Conservation (phyloP, 2,888 invertebrate species). For the Clostera curtula region DNA sequence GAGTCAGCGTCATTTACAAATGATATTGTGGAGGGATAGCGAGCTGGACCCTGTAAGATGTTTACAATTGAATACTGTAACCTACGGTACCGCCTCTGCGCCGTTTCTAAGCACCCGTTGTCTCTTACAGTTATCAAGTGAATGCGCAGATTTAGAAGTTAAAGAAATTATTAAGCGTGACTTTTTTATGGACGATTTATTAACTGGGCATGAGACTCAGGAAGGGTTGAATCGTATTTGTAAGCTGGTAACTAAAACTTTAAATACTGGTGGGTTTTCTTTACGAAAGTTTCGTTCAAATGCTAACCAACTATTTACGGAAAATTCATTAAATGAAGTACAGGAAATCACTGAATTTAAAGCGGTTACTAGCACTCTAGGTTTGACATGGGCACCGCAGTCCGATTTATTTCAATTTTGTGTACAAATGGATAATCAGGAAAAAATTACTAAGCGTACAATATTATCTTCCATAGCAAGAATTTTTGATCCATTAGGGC, state of each 20-base stretch:
- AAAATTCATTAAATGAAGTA: background rate
- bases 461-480: conserved; percentile 1
- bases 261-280: conserved; percentile 1
- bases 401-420: background rate
- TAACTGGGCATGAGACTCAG: background rate
- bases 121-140: conserved; percentile 2
- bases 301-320: background rate
- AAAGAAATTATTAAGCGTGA: background rate
- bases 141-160: background rate
- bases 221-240: background rate
- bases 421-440: background rate
- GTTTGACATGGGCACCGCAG: background rate
- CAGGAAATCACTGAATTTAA: background rate
- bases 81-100: conserved; percentile 1
- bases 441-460: background rate
- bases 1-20: conserved; percentile 1
- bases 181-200: conserved; percentile 1
- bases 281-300: conserved; percentile 4
- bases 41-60: background rate
- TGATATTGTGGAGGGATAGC: conserved; percentile 2
- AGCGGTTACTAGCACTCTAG: conserved; percentile 1
- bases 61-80: conserved; percentile 3
- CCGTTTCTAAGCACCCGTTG: conserved; percentile 3
- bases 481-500: conserved; percentile 4
- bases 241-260: background rate